Evolutionary conservation across 2,888 invertebrate genomes (phyloP), one percentile per base, ranked within the genome.

Genomic region (Altica lythri): DNA sequence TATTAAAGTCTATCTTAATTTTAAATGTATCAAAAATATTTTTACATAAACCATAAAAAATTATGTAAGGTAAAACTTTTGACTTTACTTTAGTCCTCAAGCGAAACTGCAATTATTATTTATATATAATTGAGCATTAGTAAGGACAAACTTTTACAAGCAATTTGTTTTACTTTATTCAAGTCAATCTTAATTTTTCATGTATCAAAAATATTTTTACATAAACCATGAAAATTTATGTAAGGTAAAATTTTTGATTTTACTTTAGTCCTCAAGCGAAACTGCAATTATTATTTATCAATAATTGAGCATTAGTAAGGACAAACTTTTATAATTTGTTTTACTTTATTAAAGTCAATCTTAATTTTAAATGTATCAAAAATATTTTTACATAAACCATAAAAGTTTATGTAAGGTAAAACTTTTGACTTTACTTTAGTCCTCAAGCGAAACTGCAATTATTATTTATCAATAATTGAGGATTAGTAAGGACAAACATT

Each of bases 221-320:
- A 12, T 34, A 45, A 45, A 45, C 17, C 30, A 30, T 2, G 2
- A 44, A 29, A 1, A 5, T 45, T 3, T 19, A 45, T 10, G 30
- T 17, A 47, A 38, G 47, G 47, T 37, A 37, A 47, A 30, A 38
- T 35, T 37, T 45, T 38, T 54, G 51, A 19, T 8, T 49, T n/a
- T 71, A 18, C 53, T 73, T 35, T 74, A 29, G 75, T 75, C 75
- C 73, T 65, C 61, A 29, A 70, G 70, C 72, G 71, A 73, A 72
- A 69, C 72, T 65, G 53, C 49, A 55, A 61, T 37, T 67, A 49
- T 53, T 54, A 57, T 32, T 38, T 49, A 56, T 56, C 53, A 58
- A 62, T 64, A 56, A 46, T 35, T 34, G 6, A 34, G 49, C 32
- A 42, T 40, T 43, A 50, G 43, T 19, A 25, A 34, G 49, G 43